phyloP scores from a whole-genome alignment of 2,113 vertebrate species.

The Spheniscus mendiculus region DNA sequence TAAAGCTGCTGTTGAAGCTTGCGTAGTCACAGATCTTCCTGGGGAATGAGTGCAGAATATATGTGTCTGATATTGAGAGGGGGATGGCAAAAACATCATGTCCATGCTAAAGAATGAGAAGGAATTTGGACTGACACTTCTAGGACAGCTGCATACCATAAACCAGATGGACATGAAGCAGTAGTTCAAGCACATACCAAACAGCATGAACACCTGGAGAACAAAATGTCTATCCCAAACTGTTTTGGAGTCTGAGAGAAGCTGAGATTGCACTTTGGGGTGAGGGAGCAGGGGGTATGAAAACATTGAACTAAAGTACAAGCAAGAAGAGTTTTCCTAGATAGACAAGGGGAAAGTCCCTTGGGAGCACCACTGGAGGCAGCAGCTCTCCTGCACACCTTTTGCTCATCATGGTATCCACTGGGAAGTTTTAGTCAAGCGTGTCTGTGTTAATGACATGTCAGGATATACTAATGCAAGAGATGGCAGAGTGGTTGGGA shows the following conservation, averaged over 20 bases:
- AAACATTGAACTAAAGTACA: not conserved
- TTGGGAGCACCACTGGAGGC: not conserved
- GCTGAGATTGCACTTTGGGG: not conserved
- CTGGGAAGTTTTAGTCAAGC: not conserved
- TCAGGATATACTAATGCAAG: not conserved
- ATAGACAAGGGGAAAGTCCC: not conserved
- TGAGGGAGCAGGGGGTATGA: not conserved
- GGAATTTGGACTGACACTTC: not conserved
- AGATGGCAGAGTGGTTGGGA: not conserved
- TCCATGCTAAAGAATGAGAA: not conserved
- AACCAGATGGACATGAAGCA: not conserved
- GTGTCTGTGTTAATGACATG: not conserved
- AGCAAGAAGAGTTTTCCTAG: not conserved
- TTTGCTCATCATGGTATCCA: not conserved
- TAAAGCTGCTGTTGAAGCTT: not conserved
- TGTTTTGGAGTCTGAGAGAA: not conserved
- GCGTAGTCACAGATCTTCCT: not conserved
- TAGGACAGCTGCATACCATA: not conserved
- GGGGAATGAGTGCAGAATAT: not conserved
- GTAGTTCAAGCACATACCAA: not conserved
- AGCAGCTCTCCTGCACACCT: not conserved
- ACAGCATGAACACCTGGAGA: not conserved
- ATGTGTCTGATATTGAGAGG: not conserved
- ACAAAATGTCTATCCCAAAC: not conserved
- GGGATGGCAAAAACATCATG: not conserved